Evolutionary conservation across 2,113 vertebrate genomes (phyloP).

Genomic region (Psilopogon haemacephalus): DNA sequence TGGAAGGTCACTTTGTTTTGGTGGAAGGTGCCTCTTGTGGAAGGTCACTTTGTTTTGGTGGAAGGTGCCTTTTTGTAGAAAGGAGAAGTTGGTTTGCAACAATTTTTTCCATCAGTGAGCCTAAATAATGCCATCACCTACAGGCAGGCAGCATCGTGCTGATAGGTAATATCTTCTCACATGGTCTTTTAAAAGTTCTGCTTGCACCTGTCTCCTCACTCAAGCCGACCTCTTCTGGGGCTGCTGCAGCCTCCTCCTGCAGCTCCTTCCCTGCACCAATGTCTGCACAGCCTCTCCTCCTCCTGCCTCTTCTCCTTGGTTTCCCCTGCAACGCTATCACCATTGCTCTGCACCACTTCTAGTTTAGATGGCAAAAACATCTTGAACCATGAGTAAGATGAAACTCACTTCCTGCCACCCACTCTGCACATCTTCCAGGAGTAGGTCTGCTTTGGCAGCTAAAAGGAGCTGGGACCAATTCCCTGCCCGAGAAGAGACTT

Average conservation of each 20-base stretch:
- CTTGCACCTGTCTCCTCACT: background rate
- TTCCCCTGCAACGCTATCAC: background rate
- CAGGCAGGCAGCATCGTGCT: background rate
- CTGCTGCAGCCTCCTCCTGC: background rate
- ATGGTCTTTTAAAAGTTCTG: background rate
- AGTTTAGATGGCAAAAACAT: background rate
- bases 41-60: background rate
- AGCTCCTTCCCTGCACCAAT: background rate
- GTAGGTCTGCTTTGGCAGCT: background rate
- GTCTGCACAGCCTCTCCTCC: background rate
- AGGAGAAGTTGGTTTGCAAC: background rate
- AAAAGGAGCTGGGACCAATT: background rate
- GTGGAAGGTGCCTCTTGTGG: background rate
- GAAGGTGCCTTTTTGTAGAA: background rate
- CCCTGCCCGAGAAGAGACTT: background rate
- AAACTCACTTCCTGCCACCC: background rate
- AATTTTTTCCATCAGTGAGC: background rate
- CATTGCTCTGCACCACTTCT: background rate
- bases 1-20: too few relatives aligned
- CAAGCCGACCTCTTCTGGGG: background rate
- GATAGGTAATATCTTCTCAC: background rate
- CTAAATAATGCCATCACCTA: background rate
- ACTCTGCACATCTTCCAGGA: background rate
- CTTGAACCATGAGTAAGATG: background rate
- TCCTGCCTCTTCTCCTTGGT: background rate